Base-by-base conservation (phyloP, 1,140 invertebrate genomes). In the Aphis gossypii region DNA sequence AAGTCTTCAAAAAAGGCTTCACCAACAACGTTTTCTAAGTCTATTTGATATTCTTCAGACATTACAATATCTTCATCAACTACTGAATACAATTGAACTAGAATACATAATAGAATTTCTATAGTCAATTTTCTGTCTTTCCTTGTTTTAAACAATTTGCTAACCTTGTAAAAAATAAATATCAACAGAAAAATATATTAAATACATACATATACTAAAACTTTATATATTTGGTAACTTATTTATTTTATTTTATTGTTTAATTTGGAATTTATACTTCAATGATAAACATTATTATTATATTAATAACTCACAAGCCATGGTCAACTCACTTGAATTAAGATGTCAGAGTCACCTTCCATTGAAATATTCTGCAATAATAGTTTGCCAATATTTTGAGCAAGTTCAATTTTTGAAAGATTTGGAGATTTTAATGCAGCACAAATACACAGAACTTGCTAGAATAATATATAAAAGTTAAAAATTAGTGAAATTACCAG, bases 21-120 rank as follows among this genome's bases (percentile, higher is more conserved):
- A 56, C 92, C 82, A 83, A 93, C 38, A 48, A 56, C 56, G 86
- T 83, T 93, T 56, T 93, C 76, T 54, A 93, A 86, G 9, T 93
- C 4, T 30, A 93, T 54, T 41, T 86, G 82, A 41, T 93, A 48
- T 84, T 93, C 82, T n/a, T 86, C 82, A n/a, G 92, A 84, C 23
- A 93, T 86, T 54, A 86, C 48, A 93, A 54, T 60, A 93, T 93
- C 48, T 23, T 93, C 21, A 56, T 93, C 82, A 30, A 93, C 48
- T n/a, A 93, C 76, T 86, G 92, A 93, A 56, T 93, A 93, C 14
- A 93, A 56, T 86, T 93, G 92, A 86, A 93, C 51, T 30, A 93
- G 18, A 51, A 93, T 93, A 93, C 92, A 93, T 25, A 93, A 41
- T 25, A 93, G n/a, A n/a, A 93, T 93, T 93, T 93, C 92, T 54